Conservation (phyloP, 2,888 invertebrate genomes). For the Agrochola litura region DNA sequence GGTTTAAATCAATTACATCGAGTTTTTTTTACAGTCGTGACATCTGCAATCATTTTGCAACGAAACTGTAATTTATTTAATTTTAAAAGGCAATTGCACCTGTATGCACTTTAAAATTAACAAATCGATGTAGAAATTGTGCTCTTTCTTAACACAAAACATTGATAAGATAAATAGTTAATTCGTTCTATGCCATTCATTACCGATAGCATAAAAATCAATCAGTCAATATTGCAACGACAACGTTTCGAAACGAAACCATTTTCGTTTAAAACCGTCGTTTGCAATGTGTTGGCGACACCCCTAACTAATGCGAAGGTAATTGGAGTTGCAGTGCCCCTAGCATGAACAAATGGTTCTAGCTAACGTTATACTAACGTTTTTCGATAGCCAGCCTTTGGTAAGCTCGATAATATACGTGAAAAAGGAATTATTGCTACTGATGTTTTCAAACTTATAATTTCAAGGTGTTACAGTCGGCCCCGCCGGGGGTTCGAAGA, state of each 20-base stretch:
- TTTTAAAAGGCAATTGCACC: background rate
- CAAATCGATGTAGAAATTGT: slow-evolving; percentile 34
- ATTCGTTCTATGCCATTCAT: slow-evolving; percentile 49
- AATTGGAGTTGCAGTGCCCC: slow-evolving; percentile 27
- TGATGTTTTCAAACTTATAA: background rate
- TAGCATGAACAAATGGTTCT: slow-evolving; percentile 16
- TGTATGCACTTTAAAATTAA: slow-evolving; percentile 15
- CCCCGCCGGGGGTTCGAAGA: too few species aligned
- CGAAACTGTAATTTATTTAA: background rate
- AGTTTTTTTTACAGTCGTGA: slow-evolving; percentile 1
- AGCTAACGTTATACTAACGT: slow-evolving; percentile 9
- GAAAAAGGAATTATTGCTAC: background rate
- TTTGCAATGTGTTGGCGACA: slow-evolving; percentile 51
- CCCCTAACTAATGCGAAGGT: slow-evolving; percentile 45
- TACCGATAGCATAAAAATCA: slow-evolving; percentile 49
- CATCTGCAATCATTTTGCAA: background rate
- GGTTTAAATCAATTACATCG: background rate
- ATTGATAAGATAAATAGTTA: slow-evolving; percentile 33
- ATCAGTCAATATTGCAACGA: slow-evolving; percentile 45
- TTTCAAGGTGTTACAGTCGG: background rate
- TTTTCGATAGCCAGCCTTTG: background rate
- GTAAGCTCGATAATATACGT: background rate
- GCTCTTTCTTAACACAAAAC: slow-evolving; percentile 22
- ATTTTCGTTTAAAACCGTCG: slow-evolving; percentile 27
- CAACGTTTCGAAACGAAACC: slow-evolving; percentile 26